Conservation (phyloP, 1,140 invertebrate genomes). For the Atta texana region DNA sequence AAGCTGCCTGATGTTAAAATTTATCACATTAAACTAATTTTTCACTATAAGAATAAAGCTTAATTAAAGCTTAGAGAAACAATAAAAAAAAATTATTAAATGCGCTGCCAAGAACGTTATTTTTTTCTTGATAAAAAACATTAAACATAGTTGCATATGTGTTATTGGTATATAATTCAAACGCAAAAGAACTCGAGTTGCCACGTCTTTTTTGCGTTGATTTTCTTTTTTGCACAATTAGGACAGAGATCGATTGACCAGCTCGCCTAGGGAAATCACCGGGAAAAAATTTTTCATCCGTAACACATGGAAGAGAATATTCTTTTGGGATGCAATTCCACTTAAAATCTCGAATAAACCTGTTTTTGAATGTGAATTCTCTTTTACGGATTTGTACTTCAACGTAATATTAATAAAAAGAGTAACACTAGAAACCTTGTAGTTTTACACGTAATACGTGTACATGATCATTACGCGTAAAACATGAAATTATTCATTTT, state of each 20-base stretch:
- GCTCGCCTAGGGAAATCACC: conserved; percentile 2
- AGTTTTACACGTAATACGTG: not conserved
- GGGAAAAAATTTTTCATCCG: conserved; percentile 9
- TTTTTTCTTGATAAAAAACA: not conserved
- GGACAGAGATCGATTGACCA: conserved; percentile 15
- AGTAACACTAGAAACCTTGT: not conserved
- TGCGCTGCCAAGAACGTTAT: not conserved
- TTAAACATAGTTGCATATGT: not conserved
- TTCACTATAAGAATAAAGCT: not conserved
- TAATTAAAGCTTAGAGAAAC: not conserved
- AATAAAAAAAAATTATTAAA: not conserved
- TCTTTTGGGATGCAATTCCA: not conserved
- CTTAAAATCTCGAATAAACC: not conserved
- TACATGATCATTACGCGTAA: not conserved
- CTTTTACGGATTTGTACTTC: not conserved
- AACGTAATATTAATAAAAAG: not conserved
- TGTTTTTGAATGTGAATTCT: conserved; percentile 8
- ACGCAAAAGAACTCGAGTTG: conserved; percentile 1
- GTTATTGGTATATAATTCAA: not conserved
- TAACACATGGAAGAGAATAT: not conserved
- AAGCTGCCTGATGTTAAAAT: not conserved
- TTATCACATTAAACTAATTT: conserved; percentile 11
- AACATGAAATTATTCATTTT: not conserved
- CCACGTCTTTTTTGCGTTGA: not conserved
- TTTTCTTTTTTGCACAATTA: conserved; percentile 42